Evolutionary conservation across 2,797 vertebrate species (phyloP), one percentile per base, ranked within the genome.

Genomic region (Macroramphosus scolopax): DNA sequence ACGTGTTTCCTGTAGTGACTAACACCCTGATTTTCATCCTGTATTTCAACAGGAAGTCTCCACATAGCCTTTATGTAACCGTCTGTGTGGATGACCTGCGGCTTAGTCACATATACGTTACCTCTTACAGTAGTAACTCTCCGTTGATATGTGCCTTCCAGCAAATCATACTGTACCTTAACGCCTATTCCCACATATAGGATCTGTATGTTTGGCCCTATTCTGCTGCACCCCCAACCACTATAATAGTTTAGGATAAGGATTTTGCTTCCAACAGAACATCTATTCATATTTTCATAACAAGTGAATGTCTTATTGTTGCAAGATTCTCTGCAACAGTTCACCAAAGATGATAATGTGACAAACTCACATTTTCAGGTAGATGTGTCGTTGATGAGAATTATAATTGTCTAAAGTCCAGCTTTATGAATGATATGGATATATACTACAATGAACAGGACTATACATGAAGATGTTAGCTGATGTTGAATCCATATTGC

Each of bases 261-360:
- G 24, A 29, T 17, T 28, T 6, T 16, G 8, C 25, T 26, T 26
- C 7, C 25, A 3, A 3, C 20, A 22, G 6, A 22, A 22, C 20
- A 22, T n/a, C n/a, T n/a, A n/a, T n/a, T n/a, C n/a, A n/a, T n/a
- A n/a, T n/a, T n/a, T n/a, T n/a, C n/a, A n/a, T n/a, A n/a, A n/a
- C n/a, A n/a, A n/a, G n/a, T n/a, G n/a, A n/a, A n/a, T n/a, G n/a
- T n/a, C n/a, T n/a, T n/a, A 22, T 22, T 22, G 3, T 22, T 22
- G 42, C 17, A 12, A 7, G 18, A 42, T 1, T 39, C 45, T n/a
- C n/a, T n/a, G n/a, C n/a, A n/a, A n/a, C 6, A 26, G 7, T 26
- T 4, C 46, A 63, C 47, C 62, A 73, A 72, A 75, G 45, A 58
- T 1, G 53, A 40, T 17, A 18, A 36, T 36, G 31, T 20, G 8